phyloP scores from a whole-genome alignment of 2,888 invertebrate species.

The Drosophila rubida region DNA sequence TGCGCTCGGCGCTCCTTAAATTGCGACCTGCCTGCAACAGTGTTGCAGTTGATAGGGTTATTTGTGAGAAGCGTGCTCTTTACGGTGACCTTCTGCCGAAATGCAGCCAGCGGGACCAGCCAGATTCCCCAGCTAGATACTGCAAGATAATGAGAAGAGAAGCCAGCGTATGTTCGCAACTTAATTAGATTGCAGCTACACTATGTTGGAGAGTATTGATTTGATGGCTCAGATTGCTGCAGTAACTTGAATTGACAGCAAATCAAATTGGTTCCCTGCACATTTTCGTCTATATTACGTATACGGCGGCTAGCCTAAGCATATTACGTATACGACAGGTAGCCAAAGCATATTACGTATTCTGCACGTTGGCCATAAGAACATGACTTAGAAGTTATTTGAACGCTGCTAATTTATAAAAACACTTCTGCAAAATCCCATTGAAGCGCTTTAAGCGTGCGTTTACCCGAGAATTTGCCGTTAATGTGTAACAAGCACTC shows the following conservation, averaged over 20 bases:
- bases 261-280: neutral
- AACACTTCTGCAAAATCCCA: constrained; percentile 33
- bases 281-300: neutral
- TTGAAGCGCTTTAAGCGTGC: constrained; percentile 47
- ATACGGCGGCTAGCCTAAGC: neutral
- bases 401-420: constrained; percentile 55
- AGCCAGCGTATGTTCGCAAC: constrained; percentile 22
- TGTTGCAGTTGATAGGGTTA: constrained; percentile 62
- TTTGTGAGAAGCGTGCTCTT: constrained; percentile 17
- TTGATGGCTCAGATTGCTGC: neutral
- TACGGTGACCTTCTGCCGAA: constrained; percentile 64
- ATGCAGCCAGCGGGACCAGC: neutral
- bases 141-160: neutral
- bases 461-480: constrained; percentile 55
- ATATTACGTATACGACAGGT: constrained; percentile 1
- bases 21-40: constrained; percentile 67
- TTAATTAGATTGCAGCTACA: constrained; percentile 68
- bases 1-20: constrained; percentile 57
- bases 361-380: constrained; percentile 9
- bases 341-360: neutral
- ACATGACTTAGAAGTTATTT: constrained; percentile 31
- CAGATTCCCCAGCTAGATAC: neutral
- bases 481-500: constrained; percentile 70
- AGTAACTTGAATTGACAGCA: neutral
- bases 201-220: neutral